A percentile compares a stretch with the other conserved stretches of the same genome.
Conservation (phyloP, 2,797 vertebrate genomes). For the Spatula clypeata region DNA sequence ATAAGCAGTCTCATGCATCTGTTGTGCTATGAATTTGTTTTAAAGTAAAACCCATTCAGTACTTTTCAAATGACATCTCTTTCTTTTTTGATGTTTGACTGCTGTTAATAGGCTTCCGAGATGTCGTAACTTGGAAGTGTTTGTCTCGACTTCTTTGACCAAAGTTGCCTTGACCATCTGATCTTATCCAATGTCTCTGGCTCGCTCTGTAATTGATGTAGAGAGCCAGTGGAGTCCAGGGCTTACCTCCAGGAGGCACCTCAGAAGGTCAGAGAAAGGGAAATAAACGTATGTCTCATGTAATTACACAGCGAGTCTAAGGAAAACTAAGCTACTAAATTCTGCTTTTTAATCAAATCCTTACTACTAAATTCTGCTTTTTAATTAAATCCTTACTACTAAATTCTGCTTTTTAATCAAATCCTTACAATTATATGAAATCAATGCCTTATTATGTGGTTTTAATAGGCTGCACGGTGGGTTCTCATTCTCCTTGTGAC, state of each 20-base stretch:
- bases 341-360: background rate
- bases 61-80: background rate
- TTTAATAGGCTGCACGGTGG: background rate
- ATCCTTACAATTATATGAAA: background rate
- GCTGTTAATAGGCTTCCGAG: background rate
- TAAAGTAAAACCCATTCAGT: background rate
- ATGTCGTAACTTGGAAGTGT: background rate
- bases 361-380: background rate
- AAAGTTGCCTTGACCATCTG: background rate
- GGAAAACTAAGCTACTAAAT: background rate
- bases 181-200: background rate
- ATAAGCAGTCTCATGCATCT: background rate
- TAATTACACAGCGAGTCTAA: background rate
- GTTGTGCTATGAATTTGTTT: background rate
- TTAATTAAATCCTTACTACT: background rate
- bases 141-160: background rate
- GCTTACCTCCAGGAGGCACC: background rate
- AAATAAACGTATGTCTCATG: background rate
- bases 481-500: background rate
- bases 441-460: background rate
- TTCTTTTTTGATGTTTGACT: background rate
- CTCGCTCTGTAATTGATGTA: rapidly evolving
- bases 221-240: background rate
- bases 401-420: background rate
- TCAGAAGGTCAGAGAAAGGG: background rate